Conservation (phyloP, 2,797 vertebrate genomes). For the Melanotaenia pygmaea region DNA sequence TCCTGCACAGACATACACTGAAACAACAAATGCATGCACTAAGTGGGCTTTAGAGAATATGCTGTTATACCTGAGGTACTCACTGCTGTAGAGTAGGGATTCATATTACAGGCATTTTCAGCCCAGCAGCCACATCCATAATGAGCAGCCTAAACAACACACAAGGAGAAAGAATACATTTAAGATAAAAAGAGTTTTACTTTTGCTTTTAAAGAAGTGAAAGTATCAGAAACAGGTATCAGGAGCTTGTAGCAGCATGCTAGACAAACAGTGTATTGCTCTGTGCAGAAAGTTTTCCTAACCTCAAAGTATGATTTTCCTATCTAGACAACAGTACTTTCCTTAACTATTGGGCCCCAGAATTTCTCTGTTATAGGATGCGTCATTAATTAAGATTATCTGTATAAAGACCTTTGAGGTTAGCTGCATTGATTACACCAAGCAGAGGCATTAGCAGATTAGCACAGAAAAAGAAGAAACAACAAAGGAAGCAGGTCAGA, state of each 20-base stretch:
- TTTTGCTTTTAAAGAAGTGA: not conserved
- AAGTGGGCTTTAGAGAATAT: conserved; percentile 4
- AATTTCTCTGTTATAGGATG: not conserved
- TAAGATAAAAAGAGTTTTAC: not conserved
- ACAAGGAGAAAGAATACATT: conserved; percentile 25
- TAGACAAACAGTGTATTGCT: not conserved
- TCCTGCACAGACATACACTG: not conserved
- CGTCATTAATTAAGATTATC: conserved; percentile 13
- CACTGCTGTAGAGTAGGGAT: conserved; percentile 97
- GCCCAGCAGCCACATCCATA: conserved; percentile 99
- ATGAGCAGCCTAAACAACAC: conserved; percentile 91
- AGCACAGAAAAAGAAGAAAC: not conserved
- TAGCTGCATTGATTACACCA: conserved; percentile 9
- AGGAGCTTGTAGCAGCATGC: not conserved
- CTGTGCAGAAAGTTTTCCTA: conserved; percentile 4
- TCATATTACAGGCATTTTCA: conserved; percentile 93
- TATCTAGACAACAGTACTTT: not conserved
- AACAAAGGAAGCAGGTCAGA: not conserved
- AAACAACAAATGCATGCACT: not conserved
- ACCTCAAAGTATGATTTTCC: conserved; percentile 16
- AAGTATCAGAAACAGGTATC: not conserved
- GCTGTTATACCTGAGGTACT: conserved; percentile 98
- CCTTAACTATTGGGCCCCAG: not conserved
- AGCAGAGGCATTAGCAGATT: not conserved
- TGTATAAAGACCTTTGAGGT: conserved; percentile 18